Evolutionary conservation across 1,140 invertebrate species (phyloP), one percentile per base, ranked within the genome.

Genomic region (Nymphalis io): DNA sequence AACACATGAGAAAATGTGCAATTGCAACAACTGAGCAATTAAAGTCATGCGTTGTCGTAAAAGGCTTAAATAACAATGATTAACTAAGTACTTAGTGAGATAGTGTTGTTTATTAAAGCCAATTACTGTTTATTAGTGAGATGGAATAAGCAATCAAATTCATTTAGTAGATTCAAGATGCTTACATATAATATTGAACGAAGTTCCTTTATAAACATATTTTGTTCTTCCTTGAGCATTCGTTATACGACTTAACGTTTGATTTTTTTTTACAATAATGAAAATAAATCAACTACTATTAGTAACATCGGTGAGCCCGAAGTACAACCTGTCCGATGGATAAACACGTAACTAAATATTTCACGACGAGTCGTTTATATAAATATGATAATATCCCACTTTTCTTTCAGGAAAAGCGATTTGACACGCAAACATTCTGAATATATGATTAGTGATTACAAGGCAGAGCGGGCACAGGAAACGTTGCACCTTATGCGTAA

Each of bases 341-440:
- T 68, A 66, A 44, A 78, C 67, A 39, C 60, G 42, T 67, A 58
- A 84, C 81, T 86, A 75, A 61, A 12, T 42, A 55, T 68, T 68
- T 20, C 44, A 58, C 64, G 23, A 58, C 69, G 44, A 68, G 48
- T 61, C 68, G 74, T 78, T 78, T 78, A 72, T 85, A 83, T 85
- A 83, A 86, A 78, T 87, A 87, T 82, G 84, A 74, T 85, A 82
- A 85, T 81, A 79, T 84, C 79, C 77, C 80, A 83, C 83, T 87
- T 85, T 83, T 80, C 78, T 77, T 75, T 78, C 84, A 84, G 84
- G 82, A 86, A 87, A 83, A 76, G 59, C 42, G 53, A 63, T 39
- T n/a, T 11, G 20, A 61, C 86, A 87, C 82, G 86, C 84, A 68
- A 87, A 70, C 68, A 27, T 64, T 71, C 60, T 70, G 74, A 79